These are phyloP conservation scores for Cydia amplana DNA, from an alignment of 1,140 invertebrate species.

Conservation along the genomic window DNA sequence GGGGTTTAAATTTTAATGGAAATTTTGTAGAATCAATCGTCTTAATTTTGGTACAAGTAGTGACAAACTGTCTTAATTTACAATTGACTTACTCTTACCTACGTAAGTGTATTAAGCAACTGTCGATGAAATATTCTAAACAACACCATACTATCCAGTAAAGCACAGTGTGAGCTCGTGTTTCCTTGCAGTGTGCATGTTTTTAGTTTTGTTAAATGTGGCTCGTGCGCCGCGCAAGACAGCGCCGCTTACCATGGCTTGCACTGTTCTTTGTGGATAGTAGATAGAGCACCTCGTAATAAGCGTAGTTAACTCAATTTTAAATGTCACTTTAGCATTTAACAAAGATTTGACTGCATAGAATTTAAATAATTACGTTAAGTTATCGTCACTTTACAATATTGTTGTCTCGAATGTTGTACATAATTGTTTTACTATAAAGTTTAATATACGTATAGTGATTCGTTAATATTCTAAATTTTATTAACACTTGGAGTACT, in stretches of 20 bases:
- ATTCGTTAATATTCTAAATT: conserved; percentile 63
- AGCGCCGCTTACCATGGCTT: not conserved
- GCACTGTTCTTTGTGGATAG: not conserved
- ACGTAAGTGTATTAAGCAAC: conserved; percentile 5
- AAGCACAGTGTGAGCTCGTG: not conserved
- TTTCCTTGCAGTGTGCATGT: not conserved
- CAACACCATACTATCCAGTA: not conserved
- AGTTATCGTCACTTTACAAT: conserved; percentile 41
- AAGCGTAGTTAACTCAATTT: conserved; percentile 24
- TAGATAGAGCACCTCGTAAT: conserved; percentile 9
- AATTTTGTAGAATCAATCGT: not conserved
- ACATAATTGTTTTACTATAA: conserved; percentile 48
- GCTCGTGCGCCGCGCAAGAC: not conserved
- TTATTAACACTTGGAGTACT: conserved; percentile 49
- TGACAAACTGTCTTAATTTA: not conserved
- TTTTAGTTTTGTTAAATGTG: not conserved
- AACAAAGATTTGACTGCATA: conserved; percentile 75
- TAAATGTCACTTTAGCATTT: conserved; percentile 47
- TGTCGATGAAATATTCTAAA: conserved; percentile 16
- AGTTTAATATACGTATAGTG: conserved; percentile 48
- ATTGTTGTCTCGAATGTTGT: conserved; percentile 49
- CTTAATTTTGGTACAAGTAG: not conserved
- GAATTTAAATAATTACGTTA: conserved; percentile 50
- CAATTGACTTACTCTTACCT: not conserved
- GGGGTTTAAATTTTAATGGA: conserved; percentile 9